Evolutionary conservation across 2,113 vertebrate genomes (phyloP).

Genomic region (Donacobius atricapilla): DNA sequence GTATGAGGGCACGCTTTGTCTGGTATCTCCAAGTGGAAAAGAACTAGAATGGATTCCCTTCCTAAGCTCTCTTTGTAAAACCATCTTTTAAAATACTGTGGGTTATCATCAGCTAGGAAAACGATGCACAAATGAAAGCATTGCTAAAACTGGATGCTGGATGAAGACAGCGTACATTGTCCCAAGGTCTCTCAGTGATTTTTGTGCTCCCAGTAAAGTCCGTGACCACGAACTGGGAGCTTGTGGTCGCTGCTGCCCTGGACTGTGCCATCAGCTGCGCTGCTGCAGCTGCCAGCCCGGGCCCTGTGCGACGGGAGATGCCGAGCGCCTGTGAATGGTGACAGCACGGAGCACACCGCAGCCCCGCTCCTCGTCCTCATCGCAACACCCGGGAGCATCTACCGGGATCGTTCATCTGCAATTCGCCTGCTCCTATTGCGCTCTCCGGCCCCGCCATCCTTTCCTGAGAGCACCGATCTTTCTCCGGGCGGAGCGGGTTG

Average conservation of each 20-base stretch:
- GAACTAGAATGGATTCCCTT: background rate
- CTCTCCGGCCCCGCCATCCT: accelerated
- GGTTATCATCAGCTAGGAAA: background rate
- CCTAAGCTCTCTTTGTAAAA: background rate
- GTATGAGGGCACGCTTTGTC: background rate
- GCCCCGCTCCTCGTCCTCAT: accelerated
- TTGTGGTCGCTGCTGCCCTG: background rate
- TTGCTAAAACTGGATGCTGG: background rate
- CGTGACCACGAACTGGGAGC: accelerated
- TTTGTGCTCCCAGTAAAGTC: background rate
- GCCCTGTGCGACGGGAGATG: background rate
- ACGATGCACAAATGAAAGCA: background rate
- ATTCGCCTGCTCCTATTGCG: accelerated
- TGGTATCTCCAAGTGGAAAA: background rate
- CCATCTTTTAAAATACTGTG: background rate
- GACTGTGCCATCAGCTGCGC: background rate
- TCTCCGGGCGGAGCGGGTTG: background rate
- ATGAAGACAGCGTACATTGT: background rate
- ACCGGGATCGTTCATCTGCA: accelerated
- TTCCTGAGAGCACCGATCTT: accelerated
- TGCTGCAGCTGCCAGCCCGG: background rate
- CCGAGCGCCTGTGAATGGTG: accelerated
- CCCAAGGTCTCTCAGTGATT: background rate
- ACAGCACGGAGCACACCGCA: accelerated
- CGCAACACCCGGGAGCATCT: accelerated